Conservation (phyloP, 2,113 vertebrate species). For the Ovibos moschatus region DNA sequence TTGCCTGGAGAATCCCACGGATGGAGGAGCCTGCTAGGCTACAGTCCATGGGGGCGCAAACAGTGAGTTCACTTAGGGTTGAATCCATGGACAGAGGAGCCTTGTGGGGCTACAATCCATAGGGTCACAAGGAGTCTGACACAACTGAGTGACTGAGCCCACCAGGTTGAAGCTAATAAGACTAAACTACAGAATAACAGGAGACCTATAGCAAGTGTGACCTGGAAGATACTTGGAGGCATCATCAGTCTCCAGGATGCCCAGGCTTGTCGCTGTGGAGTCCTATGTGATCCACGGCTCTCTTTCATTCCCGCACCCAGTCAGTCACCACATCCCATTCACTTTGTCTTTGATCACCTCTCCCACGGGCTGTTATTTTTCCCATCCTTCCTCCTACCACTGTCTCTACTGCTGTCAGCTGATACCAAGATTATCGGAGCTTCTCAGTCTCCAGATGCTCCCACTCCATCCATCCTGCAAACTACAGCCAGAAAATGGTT, state of each 20-base stretch:
- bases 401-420: not conserved
- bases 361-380: fast-evolving
- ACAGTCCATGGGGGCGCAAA: not conserved
- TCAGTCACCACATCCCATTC: not conserved
- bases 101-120: not conserved
- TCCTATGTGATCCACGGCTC: fast-evolving
- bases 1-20: not conserved
- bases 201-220: not conserved
- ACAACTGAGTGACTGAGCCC: not conserved
- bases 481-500: not conserved
- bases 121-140: not conserved
- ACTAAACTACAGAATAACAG: not conserved
- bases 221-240: not conserved
- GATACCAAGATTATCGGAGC: not conserved
- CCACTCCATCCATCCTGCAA: not conserved
- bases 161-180: not conserved
- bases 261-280: not conserved
- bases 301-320: not conserved
- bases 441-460: not conserved
- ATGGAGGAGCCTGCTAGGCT: not conserved
- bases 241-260: too few relatives aligned
- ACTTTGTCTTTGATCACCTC: not conserved
- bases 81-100: not conserved
- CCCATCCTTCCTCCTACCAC: not conserved
- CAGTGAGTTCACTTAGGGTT: not conserved